Evolutionary conservation across 2,888 invertebrate species (phyloP).

Genomic region (Acleris literana): DNA sequence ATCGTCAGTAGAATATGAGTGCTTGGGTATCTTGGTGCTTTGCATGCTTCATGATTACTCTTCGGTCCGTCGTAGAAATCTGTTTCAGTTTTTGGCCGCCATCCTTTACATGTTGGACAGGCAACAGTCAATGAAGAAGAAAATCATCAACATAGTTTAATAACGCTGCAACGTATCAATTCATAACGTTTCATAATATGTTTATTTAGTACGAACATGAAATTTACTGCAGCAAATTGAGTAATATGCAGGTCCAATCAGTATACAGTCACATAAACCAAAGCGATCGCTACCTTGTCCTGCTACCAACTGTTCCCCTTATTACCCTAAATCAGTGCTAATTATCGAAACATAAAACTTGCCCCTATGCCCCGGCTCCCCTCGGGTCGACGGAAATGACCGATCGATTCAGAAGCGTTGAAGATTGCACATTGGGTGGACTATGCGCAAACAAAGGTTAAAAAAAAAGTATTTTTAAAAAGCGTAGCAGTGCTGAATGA

Average conservation of each 20-base stretch:
- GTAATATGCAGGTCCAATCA: neutral
- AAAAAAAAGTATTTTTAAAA: neutral
- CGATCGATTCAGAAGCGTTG: conserved; percentile 41
- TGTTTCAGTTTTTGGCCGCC: too few species aligned
- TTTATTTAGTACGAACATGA: too few species aligned
- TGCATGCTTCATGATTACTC: too few species aligned
- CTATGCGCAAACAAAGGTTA: neutral
- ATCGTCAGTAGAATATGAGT: too few species aligned
- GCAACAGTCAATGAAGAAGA: too few species aligned
- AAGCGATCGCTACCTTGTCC: neutral
- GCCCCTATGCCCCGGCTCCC: conserved; percentile 13
- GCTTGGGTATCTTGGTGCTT: too few species aligned
- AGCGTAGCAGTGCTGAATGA: neutral
- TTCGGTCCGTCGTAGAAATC: too few species aligned
- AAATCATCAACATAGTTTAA: too few species aligned
- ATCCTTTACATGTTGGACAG: too few species aligned
- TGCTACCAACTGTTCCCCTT: neutral
- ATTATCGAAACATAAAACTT: conserved; percentile 19
- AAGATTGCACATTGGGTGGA: neutral
- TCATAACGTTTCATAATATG: too few species aligned
- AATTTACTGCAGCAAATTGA: too few species aligned
- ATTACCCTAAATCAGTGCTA: conserved; percentile 19
- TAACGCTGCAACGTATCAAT: too few species aligned
- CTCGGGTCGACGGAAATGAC: conserved; percentile 31
- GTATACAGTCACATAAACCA: neutral